Evolutionary conservation across 2,888 invertebrate species (phyloP).

Genomic region (Habroteleia sp.): DNA sequence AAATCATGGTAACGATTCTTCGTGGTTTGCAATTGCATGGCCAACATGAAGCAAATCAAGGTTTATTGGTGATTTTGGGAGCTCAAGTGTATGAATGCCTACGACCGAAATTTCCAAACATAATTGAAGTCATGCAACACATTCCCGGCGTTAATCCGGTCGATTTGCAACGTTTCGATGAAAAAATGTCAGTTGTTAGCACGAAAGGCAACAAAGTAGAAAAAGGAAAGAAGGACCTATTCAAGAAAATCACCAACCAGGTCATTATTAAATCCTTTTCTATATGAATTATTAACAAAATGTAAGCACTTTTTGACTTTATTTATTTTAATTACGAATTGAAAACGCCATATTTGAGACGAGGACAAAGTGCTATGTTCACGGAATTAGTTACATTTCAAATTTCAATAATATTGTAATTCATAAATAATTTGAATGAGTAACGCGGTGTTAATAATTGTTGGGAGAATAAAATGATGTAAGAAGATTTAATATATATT

Average conservation of each 20-base stretch:
- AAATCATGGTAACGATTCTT: conserved; percentile 89
- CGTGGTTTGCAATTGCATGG: conserved; percentile 93
- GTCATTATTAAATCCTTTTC: conserved; percentile 78
- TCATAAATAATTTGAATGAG: no score
- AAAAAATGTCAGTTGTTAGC: conserved; percentile 86
- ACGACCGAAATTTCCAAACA: conserved; percentile 88
- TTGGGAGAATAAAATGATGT: no score
- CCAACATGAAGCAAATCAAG: conserved; percentile 94
- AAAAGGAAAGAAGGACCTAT: conserved; percentile 94
- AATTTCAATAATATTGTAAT: no score
- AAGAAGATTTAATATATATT: no score
- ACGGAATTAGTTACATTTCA: no score
- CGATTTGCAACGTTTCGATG: conserved; percentile 92
- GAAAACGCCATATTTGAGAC: no score
- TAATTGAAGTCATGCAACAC: conserved; percentile 86
- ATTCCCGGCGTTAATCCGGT: conserved; percentile 91
- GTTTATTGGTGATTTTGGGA: conserved; percentile 89
- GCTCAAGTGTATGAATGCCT: conserved; percentile 93
- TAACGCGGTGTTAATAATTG: no score
- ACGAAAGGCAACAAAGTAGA: conserved; percentile 90
- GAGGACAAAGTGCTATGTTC: no score
- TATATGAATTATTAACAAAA: not conserved
- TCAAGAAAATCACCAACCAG: conserved; percentile 92
- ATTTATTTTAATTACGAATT: no score
- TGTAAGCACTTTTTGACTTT: no score